Conservation (phyloP, 1,140 invertebrate species). For the Leguminivora glycinivorella region DNA sequence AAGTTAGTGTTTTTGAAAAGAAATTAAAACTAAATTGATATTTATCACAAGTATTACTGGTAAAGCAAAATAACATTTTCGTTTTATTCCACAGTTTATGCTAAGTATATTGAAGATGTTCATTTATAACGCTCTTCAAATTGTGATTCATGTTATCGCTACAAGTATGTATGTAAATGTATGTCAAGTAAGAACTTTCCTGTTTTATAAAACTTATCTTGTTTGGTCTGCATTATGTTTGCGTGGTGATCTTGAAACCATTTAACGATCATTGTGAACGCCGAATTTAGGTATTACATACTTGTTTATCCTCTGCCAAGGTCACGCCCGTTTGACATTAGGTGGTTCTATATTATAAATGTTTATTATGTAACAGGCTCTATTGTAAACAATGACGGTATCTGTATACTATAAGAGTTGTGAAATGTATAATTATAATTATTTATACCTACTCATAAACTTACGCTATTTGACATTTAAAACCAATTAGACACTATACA, state of each 20-base stretch:
- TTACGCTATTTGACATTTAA: too few relatives aligned
- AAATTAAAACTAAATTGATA: neutral
- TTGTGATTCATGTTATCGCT: neutral
- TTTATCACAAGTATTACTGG: too few relatives aligned
- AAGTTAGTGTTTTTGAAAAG: neutral
- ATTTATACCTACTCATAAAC: too few relatives aligned
- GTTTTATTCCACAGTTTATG: too few relatives aligned
- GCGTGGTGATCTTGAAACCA: neutral
- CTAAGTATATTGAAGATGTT: too few relatives aligned
- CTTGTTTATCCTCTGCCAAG: slow-evolving; percentile 30
- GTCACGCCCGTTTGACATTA: slow-evolving; percentile 29
- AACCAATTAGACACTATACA: too few relatives aligned
- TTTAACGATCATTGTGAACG: neutral
- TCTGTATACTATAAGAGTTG: neutral
- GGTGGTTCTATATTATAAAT: neutral
- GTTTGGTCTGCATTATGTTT: neutral
- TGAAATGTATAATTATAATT: too few relatives aligned
- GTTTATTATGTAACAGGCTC: neutral
- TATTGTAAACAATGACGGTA: neutral
- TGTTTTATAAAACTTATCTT: neutral
- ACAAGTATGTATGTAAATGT: neutral
- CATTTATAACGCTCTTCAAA: neutral
- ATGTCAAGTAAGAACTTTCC: neutral
- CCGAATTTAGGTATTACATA: slow-evolving; percentile 26
- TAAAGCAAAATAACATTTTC: too few relatives aligned